Conservation (phyloP, 92 coral and sea anemone genomes). For the Virgularia gustaviana region DNA sequence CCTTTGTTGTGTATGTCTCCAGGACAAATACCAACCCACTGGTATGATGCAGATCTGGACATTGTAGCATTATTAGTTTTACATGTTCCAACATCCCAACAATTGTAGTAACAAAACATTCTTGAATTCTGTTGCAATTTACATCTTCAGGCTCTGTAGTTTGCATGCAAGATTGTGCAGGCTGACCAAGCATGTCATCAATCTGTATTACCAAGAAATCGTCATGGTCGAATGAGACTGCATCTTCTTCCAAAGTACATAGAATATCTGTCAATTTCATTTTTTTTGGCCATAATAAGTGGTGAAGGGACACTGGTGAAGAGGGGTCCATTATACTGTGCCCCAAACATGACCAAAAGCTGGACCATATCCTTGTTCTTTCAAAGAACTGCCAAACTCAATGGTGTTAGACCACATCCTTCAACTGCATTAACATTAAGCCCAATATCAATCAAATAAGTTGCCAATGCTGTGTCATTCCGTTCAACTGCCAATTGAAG, state of each 20-base stretch:
- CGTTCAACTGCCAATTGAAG: conserved; percentile 52
- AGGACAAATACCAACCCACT: conserved; percentile 1
- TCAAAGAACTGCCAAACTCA: conserved; percentile 33
- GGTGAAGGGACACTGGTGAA: conserved; percentile 36
- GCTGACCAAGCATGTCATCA: conserved; percentile 19
- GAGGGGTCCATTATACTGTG: conserved; percentile 22
- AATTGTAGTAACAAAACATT: conserved; percentile 8
- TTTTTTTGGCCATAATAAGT: conserved; percentile 29
- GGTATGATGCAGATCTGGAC: conserved; percentile 20
- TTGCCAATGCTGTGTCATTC: conserved; percentile 15
- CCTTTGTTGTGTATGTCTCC: conserved; percentile 3
- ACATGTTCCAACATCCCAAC: conserved; percentile 20
- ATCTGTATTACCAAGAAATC: conserved; percentile 1
- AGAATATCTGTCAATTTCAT: background rate
- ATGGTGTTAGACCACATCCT: conserved; percentile 47
- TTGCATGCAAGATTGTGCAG: background rate
- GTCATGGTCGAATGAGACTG: conserved; percentile 35
- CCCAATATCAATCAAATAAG: conserved; percentile 42
- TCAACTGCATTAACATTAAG: conserved; percentile 33
- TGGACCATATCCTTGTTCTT: conserved; percentile 26
- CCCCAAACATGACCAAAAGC: conserved; percentile 38
- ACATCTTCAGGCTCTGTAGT: background rate
- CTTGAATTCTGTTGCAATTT: conserved; percentile 3
- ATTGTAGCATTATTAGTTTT: conserved; percentile 26
- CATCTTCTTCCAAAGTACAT: conserved; percentile 3